Conservation (phyloP, 2,888 invertebrate genomes). For the Yponomeuta malinellus region DNA sequence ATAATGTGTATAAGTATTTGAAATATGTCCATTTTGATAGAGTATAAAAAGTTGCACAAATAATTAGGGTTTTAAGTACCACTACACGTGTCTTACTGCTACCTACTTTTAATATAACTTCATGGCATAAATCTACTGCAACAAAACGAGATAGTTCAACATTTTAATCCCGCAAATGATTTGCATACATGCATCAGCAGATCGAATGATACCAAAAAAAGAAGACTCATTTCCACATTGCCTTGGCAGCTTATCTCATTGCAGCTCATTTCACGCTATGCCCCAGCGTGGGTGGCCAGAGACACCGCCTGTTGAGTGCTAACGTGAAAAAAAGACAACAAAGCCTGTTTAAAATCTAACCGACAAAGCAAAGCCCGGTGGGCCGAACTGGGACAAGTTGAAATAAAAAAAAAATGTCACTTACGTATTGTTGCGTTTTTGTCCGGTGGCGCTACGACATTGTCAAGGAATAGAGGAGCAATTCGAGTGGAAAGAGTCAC, state of each 20-base stretch:
- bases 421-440: conserved; percentile 46
- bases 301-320: conserved; percentile 27
- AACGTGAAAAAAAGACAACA: conserved; percentile 19
- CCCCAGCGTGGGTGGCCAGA: conserved; percentile 46
- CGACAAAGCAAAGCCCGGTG: conserved; percentile 48
- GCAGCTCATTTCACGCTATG: conserved; percentile 44
- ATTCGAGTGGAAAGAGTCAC: conserved; percentile 50
- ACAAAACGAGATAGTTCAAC: background rate
- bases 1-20: too few relatives aligned
- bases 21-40: too few relatives aligned
- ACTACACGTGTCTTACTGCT: too few relatives aligned
- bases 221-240: conserved; percentile 21
- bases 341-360: conserved; percentile 21
- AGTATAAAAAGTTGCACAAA: too few relatives aligned
- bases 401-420: conserved; percentile 49
- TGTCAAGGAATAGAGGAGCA: conserved; percentile 31
- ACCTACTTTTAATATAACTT: background rate
- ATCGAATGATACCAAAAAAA: background rate
- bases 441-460: conserved; percentile 66
- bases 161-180: background rate
- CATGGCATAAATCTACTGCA: background rate
- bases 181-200: background rate
- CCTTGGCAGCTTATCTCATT: conserved; percentile 37
- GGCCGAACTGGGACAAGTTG: conserved; percentile 39
- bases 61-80: too few relatives aligned